Conservation (phyloP, 1,140 invertebrate genomes). For the Drosophila chauvacae region DNA sequence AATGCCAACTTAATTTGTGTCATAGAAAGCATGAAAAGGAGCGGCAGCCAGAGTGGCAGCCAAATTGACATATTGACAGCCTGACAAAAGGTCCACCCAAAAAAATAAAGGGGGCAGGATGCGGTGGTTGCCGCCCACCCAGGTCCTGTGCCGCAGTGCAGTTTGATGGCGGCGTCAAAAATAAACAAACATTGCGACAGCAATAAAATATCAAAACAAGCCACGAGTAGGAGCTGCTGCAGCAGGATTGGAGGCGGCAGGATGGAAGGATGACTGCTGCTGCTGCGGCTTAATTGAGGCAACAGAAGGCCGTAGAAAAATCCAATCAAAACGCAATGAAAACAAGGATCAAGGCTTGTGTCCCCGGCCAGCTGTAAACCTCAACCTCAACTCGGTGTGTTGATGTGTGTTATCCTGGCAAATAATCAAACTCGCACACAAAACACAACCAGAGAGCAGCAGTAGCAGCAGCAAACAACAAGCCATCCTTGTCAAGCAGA, state of each 20-base stretch:
- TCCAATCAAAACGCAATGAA: slow-evolving; percentile 81
- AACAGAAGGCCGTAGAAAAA: slow-evolving; percentile 71
- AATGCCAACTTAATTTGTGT: slow-evolving; percentile 79
- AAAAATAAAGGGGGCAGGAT: slow-evolving; percentile 4
- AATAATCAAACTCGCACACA: slow-evolving; percentile 67
- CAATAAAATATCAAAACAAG: slow-evolving; percentile 72
- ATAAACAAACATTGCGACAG: slow-evolving; percentile 80
- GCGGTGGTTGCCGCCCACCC: neutral
- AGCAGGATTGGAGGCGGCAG: slow-evolving; percentile 6
- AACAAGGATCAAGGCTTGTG: slow-evolving; percentile 53
- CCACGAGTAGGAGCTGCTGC: slow-evolving; percentile 9
- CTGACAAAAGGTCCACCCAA: slow-evolving; percentile 64
- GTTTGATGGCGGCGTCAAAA: slow-evolving; percentile 69
- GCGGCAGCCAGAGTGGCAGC: slow-evolving; percentile 51
- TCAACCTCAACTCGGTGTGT: slow-evolving; percentile 48
- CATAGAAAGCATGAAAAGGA: slow-evolving; percentile 72
- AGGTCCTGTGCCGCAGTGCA: slow-evolving; percentile 53
- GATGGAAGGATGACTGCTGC: slow-evolving; percentile 12
- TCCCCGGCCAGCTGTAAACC: slow-evolving; percentile 33
- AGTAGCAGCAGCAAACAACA: slow-evolving; percentile 36
- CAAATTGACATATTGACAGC: slow-evolving; percentile 81
- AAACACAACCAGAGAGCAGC: slow-evolving; percentile 15
- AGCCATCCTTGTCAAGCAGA: slow-evolving; percentile 70
- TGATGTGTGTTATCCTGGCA: slow-evolving; percentile 71
- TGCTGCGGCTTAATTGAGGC: slow-evolving; percentile 72